Base-by-base conservation (phyloP, 35 echinoderm and acorn worm genomes). In the Amphiura filiformis region DNA sequence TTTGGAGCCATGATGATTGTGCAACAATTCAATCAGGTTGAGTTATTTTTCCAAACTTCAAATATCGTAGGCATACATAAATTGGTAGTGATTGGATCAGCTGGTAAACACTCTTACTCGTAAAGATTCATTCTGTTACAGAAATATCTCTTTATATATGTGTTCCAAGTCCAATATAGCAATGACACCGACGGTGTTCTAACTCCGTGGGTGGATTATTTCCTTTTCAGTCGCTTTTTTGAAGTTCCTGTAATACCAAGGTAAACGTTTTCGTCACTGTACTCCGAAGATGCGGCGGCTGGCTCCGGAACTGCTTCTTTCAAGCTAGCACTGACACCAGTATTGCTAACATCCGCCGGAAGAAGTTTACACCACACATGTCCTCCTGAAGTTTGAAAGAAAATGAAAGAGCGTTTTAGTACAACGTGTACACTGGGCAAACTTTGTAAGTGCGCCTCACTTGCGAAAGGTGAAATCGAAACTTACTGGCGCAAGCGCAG, bases 381-480 rank as follows among this genome's bases (percentile, higher is more conserved):
- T 70, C 61, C 61, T 70, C 61, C 61, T 70, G 61, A 70, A 70
- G 61, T 70, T 70, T 70, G 28, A 70, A 70, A 70, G 61, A 70
- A n/a, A 70, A 70, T 70, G 61, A 70, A 70, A 70, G 61, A 70
- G 28, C 28, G 61, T 70, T n/a, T n/a, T 70, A 70, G 15, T 2
- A 70, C 28, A 70, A 70, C 61, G 26, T n/a, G 17, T n/a, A 70
- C 44, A 52, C 44, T n/a, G n/a, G 17, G 41, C 41, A 47, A 47
- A 47, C 41, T 17, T 9, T 9, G 17, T 47, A 9, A 47, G 41
- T 47, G 41, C 17, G 41, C 17, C 41, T 47, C 17, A 47, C 41
- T 17, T 47, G n/a, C n/a, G n/a, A n/a, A n/a, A 9, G 41, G 41
- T 47, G 41, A 47, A 47, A 47, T 47, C 41, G 41, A 47, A 47